Evolutionary conservation across 92 coral and sea anemone species (phyloP).

Genomic region (Muricea muricata): DNA sequence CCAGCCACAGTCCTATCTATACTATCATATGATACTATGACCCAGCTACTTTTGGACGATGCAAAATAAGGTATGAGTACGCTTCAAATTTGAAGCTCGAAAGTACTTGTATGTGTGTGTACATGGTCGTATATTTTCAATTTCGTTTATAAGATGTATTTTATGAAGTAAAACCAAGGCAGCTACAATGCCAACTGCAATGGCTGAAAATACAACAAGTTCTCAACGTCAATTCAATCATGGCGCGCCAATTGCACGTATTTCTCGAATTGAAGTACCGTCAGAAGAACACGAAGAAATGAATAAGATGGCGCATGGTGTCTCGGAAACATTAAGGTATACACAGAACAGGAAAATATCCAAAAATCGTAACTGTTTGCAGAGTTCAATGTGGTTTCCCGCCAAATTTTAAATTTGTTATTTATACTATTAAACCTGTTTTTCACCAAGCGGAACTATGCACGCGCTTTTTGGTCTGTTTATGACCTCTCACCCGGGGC

Average conservation of each 20-base stretch:
- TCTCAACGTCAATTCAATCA: neutral
- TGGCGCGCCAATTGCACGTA: constrained; percentile 16
- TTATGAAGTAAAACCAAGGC: neutral
- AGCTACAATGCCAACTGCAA: constrained; percentile 30
- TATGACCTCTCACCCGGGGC: too few species aligned
- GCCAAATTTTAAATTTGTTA: neutral
- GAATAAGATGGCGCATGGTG: constrained; percentile 98
- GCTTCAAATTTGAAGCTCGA: too few species aligned
- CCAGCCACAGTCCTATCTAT: too few species aligned
- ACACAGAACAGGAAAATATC: neutral
- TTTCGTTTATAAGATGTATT: neutral
- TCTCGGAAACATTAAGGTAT: constrained; percentile 39
- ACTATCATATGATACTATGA: too few species aligned
- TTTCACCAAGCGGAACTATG: too few species aligned
- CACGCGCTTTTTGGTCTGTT: too few species aligned
- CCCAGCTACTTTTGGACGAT: too few species aligned
- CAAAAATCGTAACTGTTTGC: neutral
- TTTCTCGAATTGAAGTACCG: constrained; percentile 70
- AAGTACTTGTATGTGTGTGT: too few species aligned
- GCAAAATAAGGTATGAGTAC: too few species aligned
- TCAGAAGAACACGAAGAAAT: constrained; percentile 96
- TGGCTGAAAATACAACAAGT: constrained; percentile 27
- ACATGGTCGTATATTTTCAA: too few species aligned
- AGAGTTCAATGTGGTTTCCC: neutral
- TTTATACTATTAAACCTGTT: too few species aligned